Conservation (phyloP, 2,113 vertebrate genomes). For the Pao palembangensis region DNA sequence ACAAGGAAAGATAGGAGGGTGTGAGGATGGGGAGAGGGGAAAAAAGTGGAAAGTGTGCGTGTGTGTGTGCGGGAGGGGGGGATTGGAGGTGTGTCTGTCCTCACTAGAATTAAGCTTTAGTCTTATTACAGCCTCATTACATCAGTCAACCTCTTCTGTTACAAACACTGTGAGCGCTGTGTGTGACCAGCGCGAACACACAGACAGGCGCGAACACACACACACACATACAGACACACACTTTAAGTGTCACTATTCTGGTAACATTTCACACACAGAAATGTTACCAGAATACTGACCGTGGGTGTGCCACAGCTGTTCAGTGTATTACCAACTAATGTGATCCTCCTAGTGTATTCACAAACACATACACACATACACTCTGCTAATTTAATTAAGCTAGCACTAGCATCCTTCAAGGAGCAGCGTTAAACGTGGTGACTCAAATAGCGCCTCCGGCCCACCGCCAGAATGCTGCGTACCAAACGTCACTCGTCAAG, state of each 20-base stretch:
- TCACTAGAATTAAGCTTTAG: conserved; percentile 65
- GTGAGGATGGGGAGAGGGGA: neutral
- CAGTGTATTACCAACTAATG: conserved; percentile 63
- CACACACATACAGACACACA: conserved; percentile 17
- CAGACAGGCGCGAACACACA: conserved; percentile 6
- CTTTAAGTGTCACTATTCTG: conserved; percentile 46
- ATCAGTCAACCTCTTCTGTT: conserved; percentile 70
- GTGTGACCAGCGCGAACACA: conserved; percentile 7
- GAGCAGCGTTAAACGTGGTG: conserved; percentile 13
- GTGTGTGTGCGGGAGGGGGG: conserved; percentile 12
- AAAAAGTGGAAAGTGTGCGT: conserved; percentile 2
- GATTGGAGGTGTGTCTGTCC: conserved; percentile 68
- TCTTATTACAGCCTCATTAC: conserved; percentile 74
- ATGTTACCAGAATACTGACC: neutral
- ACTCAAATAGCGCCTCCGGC: conserved; percentile 22
- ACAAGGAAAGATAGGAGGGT: neutral
- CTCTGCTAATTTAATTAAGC: conserved; percentile 64
- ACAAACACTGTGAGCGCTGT: conserved; percentile 41
- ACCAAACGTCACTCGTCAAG: conserved; percentile 19
- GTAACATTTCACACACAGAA: conserved; percentile 35
- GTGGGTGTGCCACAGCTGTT: conserved; percentile 64
- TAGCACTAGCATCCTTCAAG: conserved; percentile 43
- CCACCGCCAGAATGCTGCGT: neutral
- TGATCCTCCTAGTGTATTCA: conserved; percentile 48
- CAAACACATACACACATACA: conserved; percentile 16